phyloP scores from a whole-genome alignment of 2,113 vertebrate species.

The Tamias sibiricus region DNA sequence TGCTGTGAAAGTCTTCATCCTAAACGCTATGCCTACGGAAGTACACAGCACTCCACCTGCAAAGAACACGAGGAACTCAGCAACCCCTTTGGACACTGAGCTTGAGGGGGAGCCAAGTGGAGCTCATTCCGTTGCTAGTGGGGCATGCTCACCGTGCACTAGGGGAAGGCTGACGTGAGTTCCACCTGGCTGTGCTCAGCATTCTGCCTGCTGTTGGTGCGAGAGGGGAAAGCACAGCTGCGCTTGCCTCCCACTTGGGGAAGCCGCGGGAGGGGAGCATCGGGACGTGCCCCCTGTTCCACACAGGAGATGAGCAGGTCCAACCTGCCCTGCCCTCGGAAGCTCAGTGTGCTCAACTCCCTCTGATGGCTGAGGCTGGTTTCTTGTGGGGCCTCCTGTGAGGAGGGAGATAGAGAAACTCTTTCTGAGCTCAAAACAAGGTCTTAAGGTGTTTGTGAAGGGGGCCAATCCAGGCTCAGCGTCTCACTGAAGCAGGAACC shows the following conservation, averaged over 20 bases:
- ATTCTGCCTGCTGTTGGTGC: neutral
- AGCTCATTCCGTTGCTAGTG: neutral
- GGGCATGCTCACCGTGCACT: neutral
- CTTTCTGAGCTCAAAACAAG: neutral
- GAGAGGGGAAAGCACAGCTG: neutral
- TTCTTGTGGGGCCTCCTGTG: neutral
- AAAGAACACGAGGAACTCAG: neutral
- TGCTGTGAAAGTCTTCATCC: too few relatives aligned
- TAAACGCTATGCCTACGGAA: too few relatives aligned
- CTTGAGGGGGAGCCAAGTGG: too few relatives aligned
- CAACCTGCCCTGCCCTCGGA: neutral
- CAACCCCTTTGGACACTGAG: neutral
- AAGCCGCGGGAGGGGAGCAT: neutral
- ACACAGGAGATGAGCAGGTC: neutral
- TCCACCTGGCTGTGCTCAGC: neutral
- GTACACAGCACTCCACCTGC: too few relatives aligned
- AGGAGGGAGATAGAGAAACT: neutral
- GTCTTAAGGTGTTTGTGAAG: neutral
- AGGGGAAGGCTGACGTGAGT: neutral
- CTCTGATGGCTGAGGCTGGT: neutral
- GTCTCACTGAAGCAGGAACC: neutral
- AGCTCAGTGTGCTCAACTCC: neutral
- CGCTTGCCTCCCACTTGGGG: neutral
- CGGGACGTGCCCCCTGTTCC: neutral
- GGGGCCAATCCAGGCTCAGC: neutral